Evolutionary conservation across 2,888 invertebrate species (phyloP), one percentile per base, ranked within the genome.

Genomic region (Epinotia brunnichana): DNA sequence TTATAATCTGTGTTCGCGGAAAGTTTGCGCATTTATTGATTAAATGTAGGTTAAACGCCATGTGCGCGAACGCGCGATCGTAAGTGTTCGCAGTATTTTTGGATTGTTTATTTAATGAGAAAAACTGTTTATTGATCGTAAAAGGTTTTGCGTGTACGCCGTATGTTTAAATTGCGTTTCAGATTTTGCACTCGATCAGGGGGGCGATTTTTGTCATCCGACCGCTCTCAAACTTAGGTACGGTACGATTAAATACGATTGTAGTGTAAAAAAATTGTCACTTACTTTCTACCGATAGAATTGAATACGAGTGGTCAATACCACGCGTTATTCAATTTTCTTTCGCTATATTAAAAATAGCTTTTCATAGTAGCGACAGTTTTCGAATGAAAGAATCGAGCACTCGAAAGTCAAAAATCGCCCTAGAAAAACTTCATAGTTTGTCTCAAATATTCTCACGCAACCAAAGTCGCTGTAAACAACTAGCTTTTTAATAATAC

Each of bases 1-100:
- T 73, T 69, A 69, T 73, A 73, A 69, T 67, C 62, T 41, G 39
- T 41, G 19, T 78, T 81, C 78, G 70, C 56, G 76, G 78, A 77
- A 81, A 78, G 66, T 76, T 80, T 74, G 67, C 73, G 77, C 54
- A 54, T 82, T 81, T 82, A 78, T 81, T 76, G 78, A 76, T 78
- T 71, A 75, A 78, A 80, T 80, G 76, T 76, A 77, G 81, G 81
- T 81, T 80, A 77, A 77, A 76, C 70, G 73, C 75, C 81, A 81
- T 82, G 80, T 82, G 82, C 66, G 67, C 75, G 71, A 75, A 75
- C 76, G 74, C 62, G 53, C 69, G 66, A 41, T 17, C n/a, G 21
- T 64, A 62, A 72, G 72, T 72, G 72, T 72, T 71, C 67, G 71
- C 39, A 11, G 72, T 68, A 72, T 68, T 72, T 72, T 41, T 56